Base-by-base conservation (phyloP, 2,797 vertebrate species). In the Avahi laniger region DNA sequence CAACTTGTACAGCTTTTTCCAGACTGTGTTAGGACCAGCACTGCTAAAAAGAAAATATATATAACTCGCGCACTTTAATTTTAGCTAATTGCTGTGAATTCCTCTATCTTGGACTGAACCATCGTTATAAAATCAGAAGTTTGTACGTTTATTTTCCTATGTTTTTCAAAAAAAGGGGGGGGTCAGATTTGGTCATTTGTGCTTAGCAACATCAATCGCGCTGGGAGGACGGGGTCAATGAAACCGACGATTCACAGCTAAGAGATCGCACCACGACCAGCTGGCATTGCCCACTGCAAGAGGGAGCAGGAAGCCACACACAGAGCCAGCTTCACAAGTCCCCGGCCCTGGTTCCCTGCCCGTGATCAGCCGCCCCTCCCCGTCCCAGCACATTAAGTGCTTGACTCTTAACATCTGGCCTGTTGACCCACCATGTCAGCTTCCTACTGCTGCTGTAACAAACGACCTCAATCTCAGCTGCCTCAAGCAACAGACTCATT, bases 391-490 rank as follows among this genome's bases (percentile, higher is more conserved):
- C 2, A 11, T 2, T 2, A 8, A 33, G 13, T 14, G 28, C 9
- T 11, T 7, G 46, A 30, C 35, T 14, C 35, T 14, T 14, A 46
- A n/a, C 28, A 10, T 14, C 10, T 7, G 7, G 20, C 54, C 54
- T 13, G 22, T 2, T 9, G 1, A 14, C 1, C 4, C 12, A 50
- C n/a, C 1, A 7, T 2, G 7, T 1, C 2, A 2, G 14, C 7
- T 30, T 67, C 38, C 33, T 3, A 15, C 0, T 0, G 48, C 15
- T 5, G 0, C 7, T 43, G 7, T 2, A 14, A 57, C 46, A 33
- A 20, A 73, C 1, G 1, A 28, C 22, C 57, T 80, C 41, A 33
- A 24, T 12, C 65, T 61, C 2, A 11, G 54, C 0, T 22, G 38
- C 57, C 26, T 26, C 8, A 28, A 43, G n/a, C 48, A 48, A 41